A percentile compares a stretch with the other conserved stretches of the same genome.
phyloP scores from a whole-genome alignment of 2,888 invertebrate genomes.

The Cactoblastis cactorum region DNA sequence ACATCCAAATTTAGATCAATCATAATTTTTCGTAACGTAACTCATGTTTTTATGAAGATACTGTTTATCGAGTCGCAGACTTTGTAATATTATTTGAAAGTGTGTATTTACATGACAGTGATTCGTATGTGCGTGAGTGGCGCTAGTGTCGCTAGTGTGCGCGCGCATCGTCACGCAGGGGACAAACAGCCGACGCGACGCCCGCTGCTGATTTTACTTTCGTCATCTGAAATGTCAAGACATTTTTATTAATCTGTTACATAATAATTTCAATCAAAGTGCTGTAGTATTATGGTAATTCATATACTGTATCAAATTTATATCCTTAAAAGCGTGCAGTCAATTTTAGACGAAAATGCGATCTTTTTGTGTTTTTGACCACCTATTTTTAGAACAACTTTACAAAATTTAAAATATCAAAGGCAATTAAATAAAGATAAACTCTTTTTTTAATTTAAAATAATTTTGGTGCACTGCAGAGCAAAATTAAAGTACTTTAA shows the following conservation, averaged over 20 bases:
- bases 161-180: conserved; percentile 78
- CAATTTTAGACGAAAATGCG: too few species aligned
- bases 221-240: conserved; percentile 60
- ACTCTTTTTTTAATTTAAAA: too few species aligned
- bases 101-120: background rate
- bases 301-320: too few species aligned
- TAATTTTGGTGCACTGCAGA: too few species aligned
- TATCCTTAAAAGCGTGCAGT: too few species aligned
- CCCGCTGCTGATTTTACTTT: conserved; percentile 80
- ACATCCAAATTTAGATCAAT: conserved; percentile 12
- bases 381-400: too few species aligned
- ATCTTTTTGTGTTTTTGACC: too few species aligned
- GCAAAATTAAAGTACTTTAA: too few species aligned
- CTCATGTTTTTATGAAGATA: background rate
- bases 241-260: background rate
- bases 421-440: too few species aligned
- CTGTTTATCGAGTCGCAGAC: background rate
- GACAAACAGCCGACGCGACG: conserved; percentile 84
- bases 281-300: too few species aligned
- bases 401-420: too few species aligned
- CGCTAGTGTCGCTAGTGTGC: conserved; percentile 43
- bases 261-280: too few species aligned
- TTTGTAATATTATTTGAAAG: background rate
- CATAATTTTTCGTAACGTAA: background rate
- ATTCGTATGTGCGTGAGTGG: background rate